A percentile compares a stretch with the other conserved stretches of the same genome.
Conservation (phyloP, 2,888 invertebrate genomes). For the Choreutis nemorana region DNA sequence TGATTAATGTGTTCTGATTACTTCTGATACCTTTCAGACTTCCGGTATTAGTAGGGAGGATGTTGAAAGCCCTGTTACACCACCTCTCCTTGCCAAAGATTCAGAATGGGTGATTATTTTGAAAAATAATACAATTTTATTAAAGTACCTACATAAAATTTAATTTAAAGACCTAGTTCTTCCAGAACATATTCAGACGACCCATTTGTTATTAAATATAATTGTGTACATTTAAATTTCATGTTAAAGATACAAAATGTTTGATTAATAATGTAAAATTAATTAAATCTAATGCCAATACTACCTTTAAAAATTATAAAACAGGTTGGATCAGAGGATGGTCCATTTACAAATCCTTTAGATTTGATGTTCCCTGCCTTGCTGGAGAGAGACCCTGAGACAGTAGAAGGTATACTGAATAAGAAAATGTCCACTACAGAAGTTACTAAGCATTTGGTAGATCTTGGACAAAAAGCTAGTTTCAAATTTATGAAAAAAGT, state of each 20-base stretch:
- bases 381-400: constrained; percentile 38
- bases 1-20: neutral
- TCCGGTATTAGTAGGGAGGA: constrained; percentile 15
- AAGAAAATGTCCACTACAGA: constrained; percentile 51
- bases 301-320: too few relatives aligned
- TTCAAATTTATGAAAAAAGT: constrained; percentile 51
- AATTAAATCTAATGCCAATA: too few relatives aligned
- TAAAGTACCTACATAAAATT: too few relatives aligned
- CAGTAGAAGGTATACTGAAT: constrained; percentile 37
- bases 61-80: constrained; percentile 19
- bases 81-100: constrained; percentile 50
- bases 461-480: constrained; percentile 47
- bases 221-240: too few relatives aligned
- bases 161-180: too few relatives aligned
- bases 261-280: too few relatives aligned
- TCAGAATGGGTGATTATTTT: constrained; percentile 55
- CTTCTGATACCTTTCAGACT: constrained; percentile 14
- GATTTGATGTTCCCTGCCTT: constrained; percentile 48
- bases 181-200: too few relatives aligned
- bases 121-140: too few relatives aligned
- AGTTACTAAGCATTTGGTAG: constrained; percentile 45
- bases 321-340: constrained; percentile 47
- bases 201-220: too few relatives aligned
- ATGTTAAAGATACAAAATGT: too few relatives aligned
- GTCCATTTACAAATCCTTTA: constrained; percentile 37